Evolutionary conservation across 2,888 invertebrate genomes (phyloP), one percentile per base, ranked within the genome.

Genomic region (Trichopoda pennipes): DNA sequence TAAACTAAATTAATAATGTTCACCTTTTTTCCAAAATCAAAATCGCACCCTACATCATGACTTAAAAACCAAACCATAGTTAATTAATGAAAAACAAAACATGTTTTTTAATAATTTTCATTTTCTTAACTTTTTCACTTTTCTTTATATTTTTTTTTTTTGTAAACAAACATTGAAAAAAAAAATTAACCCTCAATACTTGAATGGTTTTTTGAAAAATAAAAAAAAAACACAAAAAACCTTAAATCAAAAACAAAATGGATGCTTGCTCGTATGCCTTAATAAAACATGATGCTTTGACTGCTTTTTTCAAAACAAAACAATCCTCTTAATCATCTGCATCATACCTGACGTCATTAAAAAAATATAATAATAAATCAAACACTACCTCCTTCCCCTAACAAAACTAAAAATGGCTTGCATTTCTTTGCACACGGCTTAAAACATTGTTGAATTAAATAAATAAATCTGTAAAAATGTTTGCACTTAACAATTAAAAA

Each of bases 101-200:
- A 66, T 56, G 21, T 70, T 72, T 58, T 82, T 68, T 63, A 79
- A 72, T 75, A 58, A 79, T 79, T 79, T 77, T 79, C 44, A 60
- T 77, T 81, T 81, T 81, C 51, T 63, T 76, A 81, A 81, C 81
- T 81, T 79, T 76, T 82, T 75, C 28, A 75, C 79, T 76, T 79
- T 76, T 78, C 64, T 78, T 72, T 70, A 49, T 32, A 8, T 28
- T 28, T 6, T 28, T 28, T 28, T 63, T 64, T 61, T 66, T 72
- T 53, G 28, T 19, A 75, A 73, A 35, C 12, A 38, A 38, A 38
- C 38, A 38, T 28, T 28, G 7, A 28, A 38, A 38, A 60, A 72
- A 75, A 3, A 78, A 70, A 21, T 47, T 2, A 76, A 80, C 60
- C 51, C 64, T 70, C 69, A 76, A 75, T 60, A 66, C 51, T 28